Base-by-base conservation (phyloP, 64 coral and sea anemone species). In the Astreopora myriophthalma region DNA sequence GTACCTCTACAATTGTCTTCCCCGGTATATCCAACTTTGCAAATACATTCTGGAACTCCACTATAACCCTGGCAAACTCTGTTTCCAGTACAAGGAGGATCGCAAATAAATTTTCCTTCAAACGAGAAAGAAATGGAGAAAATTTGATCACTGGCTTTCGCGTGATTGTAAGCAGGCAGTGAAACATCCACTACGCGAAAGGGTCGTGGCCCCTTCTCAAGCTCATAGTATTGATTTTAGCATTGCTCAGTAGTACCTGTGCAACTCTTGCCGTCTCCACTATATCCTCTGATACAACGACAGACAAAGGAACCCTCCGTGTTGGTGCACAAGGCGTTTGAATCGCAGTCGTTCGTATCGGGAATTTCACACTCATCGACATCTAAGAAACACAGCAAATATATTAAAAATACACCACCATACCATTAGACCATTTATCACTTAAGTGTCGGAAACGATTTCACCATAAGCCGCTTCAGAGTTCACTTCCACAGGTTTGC, bases 321-420 rank as follows among this genome's bases (percentile, higher is more conserved):
- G 35, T 92, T 92, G 22, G 46, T 76, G 27, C 93, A 95, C 28
- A 78, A 38, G 6, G 87, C 88, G 83, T 96, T 92, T 51, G 55
- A 23, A 52, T 93, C 90, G 16, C 94, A 96, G 2, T 69, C 80
- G 29, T 86, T 85, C 1, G 12, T 28, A 4, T 26, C 34, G 14
- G 60, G 14, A 24, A 12, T 65, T 23, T 6, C 37, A 28, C 90
- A 92, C 51, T 92, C 90, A 73, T 92, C 80, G 6, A 66, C 14
- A 35, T 92, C 90, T 92, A 25, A 6, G 11, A 1, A 38, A 25
- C 2, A 64, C 32, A 14, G 13, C 13, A 27, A 36, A 52, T 31
- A 3, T 11, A 37, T n/a, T n/a, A n/a, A n/a, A n/a, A n/a, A n/a
- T n/a, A n/a, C n/a, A n/a, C n/a, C n/a, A n/a, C n/a, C n/a, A n/a